Evolutionary conservation across 2,888 invertebrate genomes (phyloP).

Genomic region (Heliconius ethilla): DNA sequence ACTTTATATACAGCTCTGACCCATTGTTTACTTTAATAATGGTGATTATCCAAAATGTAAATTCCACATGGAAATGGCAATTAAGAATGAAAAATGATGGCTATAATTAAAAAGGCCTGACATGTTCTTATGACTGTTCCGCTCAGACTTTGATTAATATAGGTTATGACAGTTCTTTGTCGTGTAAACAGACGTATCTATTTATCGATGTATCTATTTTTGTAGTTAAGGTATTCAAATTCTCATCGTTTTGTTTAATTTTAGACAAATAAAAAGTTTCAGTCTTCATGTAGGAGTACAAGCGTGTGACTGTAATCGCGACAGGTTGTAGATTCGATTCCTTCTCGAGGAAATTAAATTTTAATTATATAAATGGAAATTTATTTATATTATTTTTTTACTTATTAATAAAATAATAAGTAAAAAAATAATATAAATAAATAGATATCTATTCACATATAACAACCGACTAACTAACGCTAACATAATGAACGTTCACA

Average conservation of each 20-base stretch:
- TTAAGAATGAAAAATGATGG: conserved; percentile 81
- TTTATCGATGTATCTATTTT: conserved; percentile 48
- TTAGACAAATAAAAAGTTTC: neutral
- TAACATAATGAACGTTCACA: conserved; percentile 25
- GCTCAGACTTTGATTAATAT: conserved; percentile 77
- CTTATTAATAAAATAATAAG: too few relatives aligned
- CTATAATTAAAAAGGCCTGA: conserved; percentile 79
- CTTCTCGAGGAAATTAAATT: too few relatives aligned
- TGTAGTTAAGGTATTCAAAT: conserved; percentile 47
- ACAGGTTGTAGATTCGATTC: too few relatives aligned
- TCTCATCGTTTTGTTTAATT: neutral
- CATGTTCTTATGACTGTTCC: conserved; percentile 63
- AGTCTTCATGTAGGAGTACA: too few relatives aligned
- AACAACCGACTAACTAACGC: conserved; percentile 4
- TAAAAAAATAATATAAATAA: neutral
- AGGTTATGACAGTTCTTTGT: conserved; percentile 66
- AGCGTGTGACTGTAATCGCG: too few relatives aligned
- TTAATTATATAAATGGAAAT: too few relatives aligned
- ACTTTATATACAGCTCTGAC: conserved; percentile 49
- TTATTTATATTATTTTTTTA: too few relatives aligned
- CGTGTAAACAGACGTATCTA: conserved; percentile 60
- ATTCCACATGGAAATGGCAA: conserved; percentile 68
- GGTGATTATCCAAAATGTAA: conserved; percentile 73
- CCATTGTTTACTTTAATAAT: conserved; percentile 63
- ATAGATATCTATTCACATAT: neutral